Conservation (phyloP, 2,797 vertebrate genomes). For the Sebastes itinus region DNA sequence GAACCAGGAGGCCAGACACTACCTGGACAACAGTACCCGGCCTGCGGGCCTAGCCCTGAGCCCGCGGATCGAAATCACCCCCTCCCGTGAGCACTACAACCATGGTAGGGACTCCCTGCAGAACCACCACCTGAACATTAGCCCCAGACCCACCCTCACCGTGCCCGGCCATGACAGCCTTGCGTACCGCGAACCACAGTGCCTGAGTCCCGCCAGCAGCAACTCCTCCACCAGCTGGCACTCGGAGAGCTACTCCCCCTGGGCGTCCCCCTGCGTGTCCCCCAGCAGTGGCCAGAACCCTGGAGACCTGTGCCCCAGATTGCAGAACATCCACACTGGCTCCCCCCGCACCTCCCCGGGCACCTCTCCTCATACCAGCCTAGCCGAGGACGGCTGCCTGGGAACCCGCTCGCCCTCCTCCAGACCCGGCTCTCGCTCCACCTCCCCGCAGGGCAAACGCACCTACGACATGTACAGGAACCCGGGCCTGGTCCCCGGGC, state of each 20-base stretch:
- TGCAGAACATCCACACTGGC: constrained; percentile 97
- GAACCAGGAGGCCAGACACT: constrained; percentile 88
- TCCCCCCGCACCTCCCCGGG: constrained; percentile 97
- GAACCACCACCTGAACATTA: constrained; percentile 87
- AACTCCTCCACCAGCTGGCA: constrained; percentile 99
- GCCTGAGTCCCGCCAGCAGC: constrained; percentile 98
- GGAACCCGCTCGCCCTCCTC: constrained; percentile 91
- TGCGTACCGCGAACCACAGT: constrained; percentile 94
- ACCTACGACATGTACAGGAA: constrained; percentile 93
- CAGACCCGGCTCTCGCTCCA: constrained; percentile 91
- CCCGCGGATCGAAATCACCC: constrained; percentile 98
- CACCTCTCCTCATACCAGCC: constrained; percentile 92
- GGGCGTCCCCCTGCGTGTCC: constrained; percentile 97
- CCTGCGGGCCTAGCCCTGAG: constrained; percentile 88
- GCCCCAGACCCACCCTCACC: constrained; percentile 92
- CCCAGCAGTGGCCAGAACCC: constrained; percentile 91
- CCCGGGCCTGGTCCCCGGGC: constrained; percentile 82
- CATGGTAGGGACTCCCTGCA: constrained; percentile 90
- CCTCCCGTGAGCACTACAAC: constrained; percentile 94
- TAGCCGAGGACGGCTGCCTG: constrained; percentile 90
- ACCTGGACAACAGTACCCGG: constrained; percentile 85
- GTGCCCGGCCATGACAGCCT: constrained; percentile 91
- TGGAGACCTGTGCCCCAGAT: constrained; percentile 93
- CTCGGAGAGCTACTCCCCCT: constrained; percentile 97
- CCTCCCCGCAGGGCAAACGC: constrained; percentile 95